These are phyloP conservation scores for Melipona bicolor DNA, from an alignment of 2,888 invertebrate species.

Conservation along the genomic window DNA sequence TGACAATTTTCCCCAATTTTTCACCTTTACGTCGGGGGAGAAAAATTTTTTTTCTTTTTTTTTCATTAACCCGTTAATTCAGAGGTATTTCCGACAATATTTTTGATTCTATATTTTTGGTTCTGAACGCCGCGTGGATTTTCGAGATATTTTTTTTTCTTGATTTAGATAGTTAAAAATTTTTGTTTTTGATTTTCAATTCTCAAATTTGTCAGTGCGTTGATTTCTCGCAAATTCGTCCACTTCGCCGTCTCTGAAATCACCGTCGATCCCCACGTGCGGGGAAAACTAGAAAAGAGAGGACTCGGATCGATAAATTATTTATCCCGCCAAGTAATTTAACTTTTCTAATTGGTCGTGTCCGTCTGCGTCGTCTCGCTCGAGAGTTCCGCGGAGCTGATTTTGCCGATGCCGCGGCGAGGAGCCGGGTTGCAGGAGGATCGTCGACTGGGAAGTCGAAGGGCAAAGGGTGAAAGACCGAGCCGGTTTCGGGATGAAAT, in stretches of 20 bases:
- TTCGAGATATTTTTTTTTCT: neutral
- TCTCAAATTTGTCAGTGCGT: no score
- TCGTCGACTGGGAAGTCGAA: conserved; percentile 37
- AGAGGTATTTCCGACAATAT: no score
- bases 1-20: neutral
- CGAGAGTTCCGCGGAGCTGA: conserved; percentile 43
- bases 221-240: neutral
- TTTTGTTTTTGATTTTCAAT: no score
- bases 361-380: conserved; percentile 5
- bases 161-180: no score
- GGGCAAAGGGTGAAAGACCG: conserved; percentile 39
- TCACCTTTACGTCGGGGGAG: no score
- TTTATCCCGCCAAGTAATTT: conserved; percentile 79
- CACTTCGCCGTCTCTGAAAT: neutral
- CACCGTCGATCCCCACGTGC: no score
- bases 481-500: conserved; percentile 69
- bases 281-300: conserved; percentile 21
- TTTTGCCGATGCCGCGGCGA: neutral
- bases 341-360: conserved; percentile 80
- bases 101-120: no score
- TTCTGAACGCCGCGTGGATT: neutral
- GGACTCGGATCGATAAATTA: conserved; percentile 73
- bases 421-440: neutral
- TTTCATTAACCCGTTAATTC: no score
- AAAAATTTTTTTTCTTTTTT: no score